Evolutionary conservation across 2,113 vertebrate species (phyloP).

Genomic region (Australoheros scitulus): DNA sequence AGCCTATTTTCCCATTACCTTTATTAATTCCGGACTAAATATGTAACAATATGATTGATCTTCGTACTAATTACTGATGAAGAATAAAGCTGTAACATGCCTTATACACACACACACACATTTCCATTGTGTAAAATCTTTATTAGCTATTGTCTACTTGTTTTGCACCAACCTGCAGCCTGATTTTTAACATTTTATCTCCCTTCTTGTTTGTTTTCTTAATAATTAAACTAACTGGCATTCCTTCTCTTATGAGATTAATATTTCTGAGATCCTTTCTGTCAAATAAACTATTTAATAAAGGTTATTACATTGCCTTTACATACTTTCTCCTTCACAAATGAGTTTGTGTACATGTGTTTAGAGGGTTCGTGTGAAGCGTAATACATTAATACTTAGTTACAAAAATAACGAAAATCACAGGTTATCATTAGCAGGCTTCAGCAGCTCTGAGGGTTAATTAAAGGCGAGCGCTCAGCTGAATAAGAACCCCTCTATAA

Average conservation of each 20-base stretch:
- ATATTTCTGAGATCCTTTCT: not conserved
- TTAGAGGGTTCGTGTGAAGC: not conserved
- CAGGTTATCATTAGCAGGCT: slow-evolving; percentile 3
- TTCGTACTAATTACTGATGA: no score
- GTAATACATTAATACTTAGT: not conserved
- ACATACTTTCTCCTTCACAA: not conserved
- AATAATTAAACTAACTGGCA: not conserved
- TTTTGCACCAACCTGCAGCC: not conserved
- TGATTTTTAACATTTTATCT: not conserved
- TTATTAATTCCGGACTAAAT: no score
- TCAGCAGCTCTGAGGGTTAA: not conserved
- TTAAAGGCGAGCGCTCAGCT: not conserved
- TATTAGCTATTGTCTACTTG: no score
- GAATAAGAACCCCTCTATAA: not conserved
- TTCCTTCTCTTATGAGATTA: not conserved
- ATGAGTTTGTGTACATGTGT: not conserved
- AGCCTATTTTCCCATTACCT: no score
- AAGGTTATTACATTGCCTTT: not conserved
- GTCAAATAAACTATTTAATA: not conserved
- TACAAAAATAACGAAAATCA: not conserved
- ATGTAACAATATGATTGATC: no score
- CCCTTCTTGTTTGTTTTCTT: not conserved
- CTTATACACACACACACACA: no score
- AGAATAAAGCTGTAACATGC: no score
- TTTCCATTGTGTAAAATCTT: no score